These are phyloP conservation scores for Leptestheria dahalacensis DNA, from an alignment of 1,140 invertebrate species.

Conservation along the genomic window DNA sequence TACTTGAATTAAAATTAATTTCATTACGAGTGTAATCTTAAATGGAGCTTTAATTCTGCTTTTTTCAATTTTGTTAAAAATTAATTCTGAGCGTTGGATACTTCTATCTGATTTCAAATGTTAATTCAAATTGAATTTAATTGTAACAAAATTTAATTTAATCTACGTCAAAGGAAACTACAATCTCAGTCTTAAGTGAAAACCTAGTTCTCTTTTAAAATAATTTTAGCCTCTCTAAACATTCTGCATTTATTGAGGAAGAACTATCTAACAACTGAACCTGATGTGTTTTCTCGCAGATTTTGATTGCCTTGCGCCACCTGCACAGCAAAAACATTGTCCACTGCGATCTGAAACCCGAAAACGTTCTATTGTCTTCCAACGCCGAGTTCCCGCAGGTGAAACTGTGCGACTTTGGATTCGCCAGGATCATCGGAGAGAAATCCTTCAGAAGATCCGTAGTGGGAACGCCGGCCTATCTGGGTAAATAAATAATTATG, in stretches of 20 bases:
- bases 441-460: constrained; percentile 94
- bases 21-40: no score
- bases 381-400: constrained; percentile 92
- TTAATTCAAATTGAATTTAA: no score
- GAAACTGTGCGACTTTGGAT: constrained; percentile 97
- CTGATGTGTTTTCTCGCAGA: constrained; percentile 42
- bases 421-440: constrained; percentile 95
- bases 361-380: constrained; percentile 89
- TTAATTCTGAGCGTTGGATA: no score
- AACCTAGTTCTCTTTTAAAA: no score
- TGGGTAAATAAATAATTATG: constrained; percentile 41
- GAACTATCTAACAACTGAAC: background rate
- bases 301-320: constrained; percentile 88
- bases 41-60: no score
- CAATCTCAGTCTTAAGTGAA: no score
- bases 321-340: constrained; percentile 97
- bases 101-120: no score
- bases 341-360: constrained; percentile 96
- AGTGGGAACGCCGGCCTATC: constrained; percentile 94
- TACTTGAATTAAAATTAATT: no score
- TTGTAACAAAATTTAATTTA: no score
- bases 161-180: no score
- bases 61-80: no score
- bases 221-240: background rate
- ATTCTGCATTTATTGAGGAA: background rate